Base-by-base conservation (phyloP, 2,888 invertebrate genomes). In the Aphidoletes aphidimyza region DNA sequence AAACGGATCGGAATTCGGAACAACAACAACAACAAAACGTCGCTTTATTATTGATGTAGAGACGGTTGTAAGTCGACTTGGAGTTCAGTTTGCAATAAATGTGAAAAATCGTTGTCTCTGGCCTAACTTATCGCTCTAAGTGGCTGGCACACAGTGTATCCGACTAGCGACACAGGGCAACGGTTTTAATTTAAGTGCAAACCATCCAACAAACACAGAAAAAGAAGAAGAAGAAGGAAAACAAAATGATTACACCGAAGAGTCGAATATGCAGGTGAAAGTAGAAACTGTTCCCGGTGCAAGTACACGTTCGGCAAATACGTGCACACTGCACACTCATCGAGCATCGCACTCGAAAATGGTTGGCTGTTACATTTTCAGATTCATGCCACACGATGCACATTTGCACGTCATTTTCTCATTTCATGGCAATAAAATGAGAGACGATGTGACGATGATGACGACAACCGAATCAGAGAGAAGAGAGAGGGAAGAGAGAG, bases 221-320 rank as follows among this genome's bases (percentile, higher is more conserved):
- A 39, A 39, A 39, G 11, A 39, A 39, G 22, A 54, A 54, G n/a
- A n/a, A n/a, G n/a, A n/a, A n/a, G n/a, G n/a, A n/a, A n/a, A n/a
- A n/a, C 42, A 42, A 69, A 69, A 1, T 69, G 69, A 69, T 69
- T 69, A n/a, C 69, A 69, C 34, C 69, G 5, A 69, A 54, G n/a
- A 30, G 17, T 30, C 34, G 81, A 37, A 37, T 81, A 81, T 81
- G 81, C 81, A 81, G 81, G 81, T 81, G 81, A 81, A 81, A 81
- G 81, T 81, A 81, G 81, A 81, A n/a, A 81, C 81, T 37, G 81
- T 81, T 69, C 69, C 69, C 30, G 69, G 6, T 30, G 69, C 69
- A 81, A 81, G 81, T 81, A 22, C 81, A 22, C 37, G n/a, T n/a
- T n/a, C n/a, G n/a, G n/a, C n/a, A n/a, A n/a, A n/a, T n/a, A n/a